Percentiles rank a stretch among this genome's conserved stretches.
Evolutionary conservation across 2,797 vertebrate species (phyloP).

Genomic region (Trachops cirrhosus): DNA sequence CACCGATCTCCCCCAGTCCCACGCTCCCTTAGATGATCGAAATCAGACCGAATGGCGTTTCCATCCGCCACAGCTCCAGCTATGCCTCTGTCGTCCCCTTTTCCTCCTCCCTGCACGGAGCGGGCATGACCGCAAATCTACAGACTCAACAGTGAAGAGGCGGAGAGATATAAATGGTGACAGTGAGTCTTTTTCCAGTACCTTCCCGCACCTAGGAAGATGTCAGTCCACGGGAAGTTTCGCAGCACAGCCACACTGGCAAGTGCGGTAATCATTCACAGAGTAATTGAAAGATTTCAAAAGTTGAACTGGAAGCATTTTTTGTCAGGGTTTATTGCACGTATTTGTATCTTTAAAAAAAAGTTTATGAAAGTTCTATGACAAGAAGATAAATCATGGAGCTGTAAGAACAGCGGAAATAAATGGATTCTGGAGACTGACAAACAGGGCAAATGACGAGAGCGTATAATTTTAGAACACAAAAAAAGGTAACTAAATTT

Average conservation of each 20-base stretch:
- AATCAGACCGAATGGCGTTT: background rate
- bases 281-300: constrained; percentile 84
- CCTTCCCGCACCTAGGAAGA: constrained; percentile 73
- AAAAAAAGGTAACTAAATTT: constrained; percentile 86
- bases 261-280: constrained; percentile 81
- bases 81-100: background rate
- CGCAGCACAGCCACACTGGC: constrained; percentile 63
- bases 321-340: constrained; percentile 82
- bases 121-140: constrained; percentile 73
- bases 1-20: background rate
- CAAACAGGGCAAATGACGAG: constrained; percentile 83
- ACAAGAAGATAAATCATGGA: constrained; percentile 86
- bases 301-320: constrained; percentile 83
- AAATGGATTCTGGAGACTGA: constrained; percentile 86
- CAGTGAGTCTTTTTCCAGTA: constrained; percentile 79
- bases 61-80: background rate
- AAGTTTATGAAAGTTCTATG: constrained; percentile 86
- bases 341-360: constrained; percentile 72
- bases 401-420: constrained; percentile 81
- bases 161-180: constrained; percentile 77
- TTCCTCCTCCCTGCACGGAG: constrained; percentile 58
- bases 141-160: constrained; percentile 70
- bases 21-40: background rate
- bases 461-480: constrained; percentile 88
- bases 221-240: constrained; percentile 77